Percentiles rank a stretch among this genome's conserved stretches.
Evolutionary conservation across 2,888 invertebrate genomes (phyloP).

Genomic region (Cyaniris semiargus): DNA sequence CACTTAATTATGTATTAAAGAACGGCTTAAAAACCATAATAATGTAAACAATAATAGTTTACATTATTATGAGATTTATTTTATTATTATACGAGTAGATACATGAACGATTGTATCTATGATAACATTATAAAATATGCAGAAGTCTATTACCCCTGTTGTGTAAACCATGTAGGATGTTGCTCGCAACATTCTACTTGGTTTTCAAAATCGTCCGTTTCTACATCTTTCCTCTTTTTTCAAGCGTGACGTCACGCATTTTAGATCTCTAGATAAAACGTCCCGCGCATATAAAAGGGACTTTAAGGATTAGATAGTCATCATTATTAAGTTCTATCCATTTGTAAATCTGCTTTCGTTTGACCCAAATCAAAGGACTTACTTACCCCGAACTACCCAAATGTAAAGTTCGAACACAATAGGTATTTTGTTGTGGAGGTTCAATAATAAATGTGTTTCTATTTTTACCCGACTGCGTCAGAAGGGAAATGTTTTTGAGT

Average conservation of each 20-base stretch:
- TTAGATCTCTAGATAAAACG: not conserved
- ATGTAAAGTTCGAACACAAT: constrained; percentile 3
- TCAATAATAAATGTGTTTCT: not conserved
- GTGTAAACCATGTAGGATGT: too few species aligned
- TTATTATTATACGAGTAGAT: too few species aligned
- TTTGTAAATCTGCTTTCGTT: constrained; percentile 21
- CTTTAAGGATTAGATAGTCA: constrained; percentile 5
- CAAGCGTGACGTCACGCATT: not conserved
- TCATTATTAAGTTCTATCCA: constrained; percentile 15
- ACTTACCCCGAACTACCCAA: not conserved
- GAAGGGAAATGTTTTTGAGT: not conserved
- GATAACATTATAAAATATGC: too few species aligned
- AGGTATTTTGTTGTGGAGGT: not conserved
- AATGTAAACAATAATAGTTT: too few species aligned
- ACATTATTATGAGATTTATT: too few species aligned
- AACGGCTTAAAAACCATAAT: too few species aligned
- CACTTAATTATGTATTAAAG: too few species aligned
- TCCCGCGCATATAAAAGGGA: constrained; percentile 1
- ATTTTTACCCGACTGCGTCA: not conserved
- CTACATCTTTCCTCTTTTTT: not conserved
- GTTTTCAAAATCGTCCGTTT: too few species aligned
- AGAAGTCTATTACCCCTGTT: too few species aligned
- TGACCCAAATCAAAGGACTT: constrained; percentile 29
- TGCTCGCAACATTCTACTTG: too few species aligned
- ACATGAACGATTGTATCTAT: too few species aligned